Evolutionary conservation across 2,113 vertebrate genomes (phyloP).

Genomic region (Myotis yumanensis): DNA sequence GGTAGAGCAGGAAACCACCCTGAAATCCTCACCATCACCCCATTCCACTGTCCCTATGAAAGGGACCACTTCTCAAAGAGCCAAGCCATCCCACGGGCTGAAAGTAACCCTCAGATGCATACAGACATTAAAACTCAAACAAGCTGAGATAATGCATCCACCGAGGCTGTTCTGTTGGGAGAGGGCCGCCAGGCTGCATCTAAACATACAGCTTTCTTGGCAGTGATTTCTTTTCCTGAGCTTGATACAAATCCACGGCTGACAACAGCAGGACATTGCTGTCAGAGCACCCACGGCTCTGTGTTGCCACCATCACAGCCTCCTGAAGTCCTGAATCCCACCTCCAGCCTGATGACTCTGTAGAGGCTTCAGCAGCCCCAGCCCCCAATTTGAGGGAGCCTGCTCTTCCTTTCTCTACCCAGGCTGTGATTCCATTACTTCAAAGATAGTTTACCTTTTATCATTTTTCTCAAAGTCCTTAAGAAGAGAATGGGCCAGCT

Average conservation of each 20-base stretch:
- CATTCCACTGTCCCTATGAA: neutral
- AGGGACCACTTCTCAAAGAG: neutral
- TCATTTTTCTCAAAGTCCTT: neutral
- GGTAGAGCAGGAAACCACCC: neutral
- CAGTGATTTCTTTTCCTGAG: slow-evolving; percentile 57
- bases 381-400: neutral
- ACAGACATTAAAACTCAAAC: slow-evolving; percentile 43
- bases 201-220: slow-evolving; percentile 64
- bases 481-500: neutral
- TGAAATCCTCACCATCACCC: neutral
- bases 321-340: slow-evolving; percentile 29
- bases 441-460: neutral
- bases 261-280: slow-evolving; percentile 62
- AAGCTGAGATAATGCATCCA: slow-evolving; percentile 57
- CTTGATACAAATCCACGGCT: slow-evolving; percentile 30
- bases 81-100: neutral
- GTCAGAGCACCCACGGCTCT: slow-evolving; percentile 42
- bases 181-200: neutral
- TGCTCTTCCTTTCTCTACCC: neutral
- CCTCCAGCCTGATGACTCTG: neutral
- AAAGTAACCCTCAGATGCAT: slow-evolving; percentile 37
- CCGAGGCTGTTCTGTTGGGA: slow-evolving; percentile 2
- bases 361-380: neutral
- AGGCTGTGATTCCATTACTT: neutral
- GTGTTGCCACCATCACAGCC: neutral